Percentiles rank a stretch among this genome's conserved stretches.
Evolutionary conservation across 30 jellyfish, hydroid and myxozoan genomes (phyloP).

Genomic region (Sanderia malayensis): DNA sequence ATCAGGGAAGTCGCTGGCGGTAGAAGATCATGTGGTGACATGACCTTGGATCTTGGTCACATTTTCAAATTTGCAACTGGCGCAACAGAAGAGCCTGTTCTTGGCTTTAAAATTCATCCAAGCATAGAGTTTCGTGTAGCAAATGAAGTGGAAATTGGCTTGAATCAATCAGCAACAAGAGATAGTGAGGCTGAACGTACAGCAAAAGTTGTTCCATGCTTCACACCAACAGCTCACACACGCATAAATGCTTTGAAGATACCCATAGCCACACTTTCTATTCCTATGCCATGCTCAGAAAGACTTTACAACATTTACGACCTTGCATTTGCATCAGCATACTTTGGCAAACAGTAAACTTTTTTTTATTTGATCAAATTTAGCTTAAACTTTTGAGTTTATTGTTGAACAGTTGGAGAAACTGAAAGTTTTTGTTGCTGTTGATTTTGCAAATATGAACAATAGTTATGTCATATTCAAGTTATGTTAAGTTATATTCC

Average conservation of each 20-base stretch:
- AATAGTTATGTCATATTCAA: no score
- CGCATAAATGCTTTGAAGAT: conserved; percentile 15
- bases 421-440: no score
- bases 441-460: no score
- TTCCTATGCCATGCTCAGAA: conserved; percentile 21
- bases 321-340: conserved; percentile 5
- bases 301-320: background rate
- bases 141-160: conserved; percentile 3
- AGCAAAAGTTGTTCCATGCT: conserved; percentile 5
- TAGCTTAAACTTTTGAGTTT: no score
- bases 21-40: conserved; percentile 15
- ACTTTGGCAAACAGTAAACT: conserved; percentile 22
- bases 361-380: no score
- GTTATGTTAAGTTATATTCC: no score
- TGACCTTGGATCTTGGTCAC: conserved; percentile 10
- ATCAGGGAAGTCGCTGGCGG: conserved; percentile 16
- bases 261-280: conserved; percentile 9
- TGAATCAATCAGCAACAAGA: background rate
- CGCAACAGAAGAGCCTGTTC: conserved; percentile 21
- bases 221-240: conserved; percentile 27
- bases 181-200: background rate
- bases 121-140: background rate
- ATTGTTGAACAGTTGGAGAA: no score
- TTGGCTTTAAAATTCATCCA: conserved; percentile 1
- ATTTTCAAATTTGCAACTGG: conserved; percentile 17